Evolutionary conservation across 53 echinoderm and acorn worm species (phyloP).

Genomic region (Apostichopus leukothele): DNA sequence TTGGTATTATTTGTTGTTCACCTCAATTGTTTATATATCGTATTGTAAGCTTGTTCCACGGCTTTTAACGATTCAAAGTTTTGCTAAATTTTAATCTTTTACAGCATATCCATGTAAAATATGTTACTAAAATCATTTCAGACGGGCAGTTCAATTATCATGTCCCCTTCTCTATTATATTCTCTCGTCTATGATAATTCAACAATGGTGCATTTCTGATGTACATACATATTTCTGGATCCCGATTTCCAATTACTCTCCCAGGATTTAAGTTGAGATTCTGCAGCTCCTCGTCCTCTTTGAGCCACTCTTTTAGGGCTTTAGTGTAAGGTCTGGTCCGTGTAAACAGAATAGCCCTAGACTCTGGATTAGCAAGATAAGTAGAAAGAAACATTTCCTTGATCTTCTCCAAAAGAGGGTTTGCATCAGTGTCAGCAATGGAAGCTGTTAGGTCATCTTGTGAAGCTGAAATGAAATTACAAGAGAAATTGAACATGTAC

Average conservation of each 20-base stretch:
- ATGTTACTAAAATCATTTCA: no score
- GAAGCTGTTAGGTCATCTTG: neutral
- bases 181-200: no score
- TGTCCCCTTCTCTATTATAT: no score
- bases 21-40: no score
- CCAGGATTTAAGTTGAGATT: neutral
- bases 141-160: no score
- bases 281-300: neutral
- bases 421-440: slow-evolving; percentile 6
- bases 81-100: no score
- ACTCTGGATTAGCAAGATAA: neutral
- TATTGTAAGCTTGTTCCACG: no score
- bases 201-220: neutral
- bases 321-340: slow-evolving; percentile 13
- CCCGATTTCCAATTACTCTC: slow-evolving; percentile 14
- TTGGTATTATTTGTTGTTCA: no score
- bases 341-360: neutral
- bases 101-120: no score
- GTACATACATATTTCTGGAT: slow-evolving; percentile 16
- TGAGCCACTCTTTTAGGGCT: slow-evolving; percentile 13
- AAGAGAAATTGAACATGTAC: neutral
- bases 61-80: no score
- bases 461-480: neutral
- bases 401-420: slow-evolving; percentile 24
- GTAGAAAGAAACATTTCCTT: slow-evolving; percentile 10